Conservation (phyloP, 2,797 vertebrate species). For the Coracias cyanogaster region DNA sequence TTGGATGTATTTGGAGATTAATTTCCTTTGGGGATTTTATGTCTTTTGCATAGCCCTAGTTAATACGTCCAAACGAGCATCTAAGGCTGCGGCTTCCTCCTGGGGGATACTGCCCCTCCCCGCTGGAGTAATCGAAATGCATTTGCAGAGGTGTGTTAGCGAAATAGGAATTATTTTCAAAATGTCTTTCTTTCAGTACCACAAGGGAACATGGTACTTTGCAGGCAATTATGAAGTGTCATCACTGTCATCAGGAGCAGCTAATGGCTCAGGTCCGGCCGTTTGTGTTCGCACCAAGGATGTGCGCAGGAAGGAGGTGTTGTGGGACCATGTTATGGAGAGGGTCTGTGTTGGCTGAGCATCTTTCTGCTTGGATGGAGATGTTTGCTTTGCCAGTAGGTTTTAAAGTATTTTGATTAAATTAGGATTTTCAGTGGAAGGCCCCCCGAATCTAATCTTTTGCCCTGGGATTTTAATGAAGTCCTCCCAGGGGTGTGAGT, state of each 20-base stretch:
- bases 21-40: slow-evolving; percentile 50
- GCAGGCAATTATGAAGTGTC: background rate
- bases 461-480: slow-evolving; percentile 52
- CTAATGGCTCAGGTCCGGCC: rapidly evolving
- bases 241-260: background rate
- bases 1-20: slow-evolving; percentile 52
- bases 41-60: background rate
- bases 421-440: slow-evolving; percentile 34
- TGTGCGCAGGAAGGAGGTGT: rapidly evolving
- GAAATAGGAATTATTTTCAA: background rate
- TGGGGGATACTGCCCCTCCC: background rate
- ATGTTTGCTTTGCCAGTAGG: background rate
- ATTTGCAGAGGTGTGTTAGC: background rate
- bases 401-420: slow-evolving; percentile 38
- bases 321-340: rapidly evolving
- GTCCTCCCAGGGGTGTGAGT: slow-evolving; percentile 41
- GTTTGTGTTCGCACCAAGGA: rapidly evolving
- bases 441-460: background rate
- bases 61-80: background rate
- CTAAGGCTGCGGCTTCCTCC: background rate
- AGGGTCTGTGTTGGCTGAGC: background rate
- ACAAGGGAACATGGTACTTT: background rate
- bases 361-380: background rate
- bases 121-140: background rate
- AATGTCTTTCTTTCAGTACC: background rate